Percentiles rank a stretch among this genome's conserved stretches.
phyloP scores from a whole-genome alignment of 2,888 invertebrate genomes.

The Mesoligia furuncula region DNA sequence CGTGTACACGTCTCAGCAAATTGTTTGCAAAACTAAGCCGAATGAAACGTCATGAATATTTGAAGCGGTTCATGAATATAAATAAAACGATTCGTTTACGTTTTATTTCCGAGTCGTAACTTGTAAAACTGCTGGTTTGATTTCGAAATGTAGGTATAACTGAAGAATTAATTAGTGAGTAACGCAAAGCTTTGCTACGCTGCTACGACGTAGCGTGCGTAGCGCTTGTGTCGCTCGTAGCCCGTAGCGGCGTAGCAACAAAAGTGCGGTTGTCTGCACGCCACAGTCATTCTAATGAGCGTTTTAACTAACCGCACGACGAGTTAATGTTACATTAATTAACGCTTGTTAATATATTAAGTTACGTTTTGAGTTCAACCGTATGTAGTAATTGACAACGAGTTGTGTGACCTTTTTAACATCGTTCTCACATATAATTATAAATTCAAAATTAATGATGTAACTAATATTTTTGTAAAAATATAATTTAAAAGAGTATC shows the following conservation, averaged over 20 bases:
- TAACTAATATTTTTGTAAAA: no score
- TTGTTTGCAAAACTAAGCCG: constrained; percentile 43
- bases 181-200: constrained; percentile 50
- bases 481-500: no score
- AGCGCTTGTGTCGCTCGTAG: constrained; percentile 33
- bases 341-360: constrained; percentile 34
- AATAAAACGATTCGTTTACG: constrained; percentile 55
- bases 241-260: constrained; percentile 31
- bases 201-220: constrained; percentile 57
- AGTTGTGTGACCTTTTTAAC: constrained; percentile 1
- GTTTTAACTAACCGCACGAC: constrained; percentile 24
- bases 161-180: constrained; percentile 57
- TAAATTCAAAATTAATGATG: no score
- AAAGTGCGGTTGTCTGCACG: constrained; percentile 15
- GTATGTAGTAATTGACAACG: constrained; percentile 11
- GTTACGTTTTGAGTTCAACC: constrained; percentile 31
- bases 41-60: constrained; percentile 52
- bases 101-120: constrained; percentile 49
- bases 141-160: constrained; percentile 50
- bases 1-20: constrained; percentile 38
- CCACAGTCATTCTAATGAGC: constrained; percentile 26
- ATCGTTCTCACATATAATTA: no score
- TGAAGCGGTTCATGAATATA: constrained; percentile 53
- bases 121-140: constrained; percentile 43
- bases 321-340: constrained; percentile 35